phyloP scores from a whole-genome alignment of 2,888 invertebrate species.

The Hedychridium roseum region DNA sequence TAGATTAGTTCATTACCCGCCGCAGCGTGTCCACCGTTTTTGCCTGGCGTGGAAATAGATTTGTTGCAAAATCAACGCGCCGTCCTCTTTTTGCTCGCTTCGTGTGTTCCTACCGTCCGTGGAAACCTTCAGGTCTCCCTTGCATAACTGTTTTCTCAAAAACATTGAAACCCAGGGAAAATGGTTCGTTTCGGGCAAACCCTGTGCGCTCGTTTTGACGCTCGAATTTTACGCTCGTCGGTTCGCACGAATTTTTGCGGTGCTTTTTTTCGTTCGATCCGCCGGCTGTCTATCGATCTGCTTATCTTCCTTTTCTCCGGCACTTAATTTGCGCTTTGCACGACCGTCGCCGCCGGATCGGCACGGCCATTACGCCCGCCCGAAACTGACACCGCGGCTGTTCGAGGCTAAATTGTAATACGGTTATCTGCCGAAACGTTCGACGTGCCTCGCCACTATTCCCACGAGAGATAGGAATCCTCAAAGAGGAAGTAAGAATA shows the following conservation, averaged over 20 bases:
- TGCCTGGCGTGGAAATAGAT: conserved; percentile 57
- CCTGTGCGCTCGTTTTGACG: no score
- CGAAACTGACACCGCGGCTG: conserved; percentile 47
- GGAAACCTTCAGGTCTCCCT: no score
- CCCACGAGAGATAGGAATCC: no score
- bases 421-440: conserved; percentile 54
- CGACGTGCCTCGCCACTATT: conserved; percentile 50
- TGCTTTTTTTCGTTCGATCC: neutral
- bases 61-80: conserved; percentile 51
- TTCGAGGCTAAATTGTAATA: conserved; percentile 51
- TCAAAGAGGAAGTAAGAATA: conserved; percentile 17
- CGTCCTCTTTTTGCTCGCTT: neutral
- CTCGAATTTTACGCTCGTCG: no score
- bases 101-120: neutral
- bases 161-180: no score
- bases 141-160: no score
- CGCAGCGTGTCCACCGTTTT: conserved; percentile 56
- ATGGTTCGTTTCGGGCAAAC: neutral
- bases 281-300: conserved; percentile 8
- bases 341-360: conserved; percentile 18
- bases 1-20: conserved; percentile 61
- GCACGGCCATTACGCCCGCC: conserved; percentile 36
- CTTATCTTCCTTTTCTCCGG: conserved; percentile 1
- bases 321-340: no score
- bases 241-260: neutral